Base-by-base conservation (phyloP, 2,113 vertebrate genomes). In the Vidua chalybeata region DNA sequence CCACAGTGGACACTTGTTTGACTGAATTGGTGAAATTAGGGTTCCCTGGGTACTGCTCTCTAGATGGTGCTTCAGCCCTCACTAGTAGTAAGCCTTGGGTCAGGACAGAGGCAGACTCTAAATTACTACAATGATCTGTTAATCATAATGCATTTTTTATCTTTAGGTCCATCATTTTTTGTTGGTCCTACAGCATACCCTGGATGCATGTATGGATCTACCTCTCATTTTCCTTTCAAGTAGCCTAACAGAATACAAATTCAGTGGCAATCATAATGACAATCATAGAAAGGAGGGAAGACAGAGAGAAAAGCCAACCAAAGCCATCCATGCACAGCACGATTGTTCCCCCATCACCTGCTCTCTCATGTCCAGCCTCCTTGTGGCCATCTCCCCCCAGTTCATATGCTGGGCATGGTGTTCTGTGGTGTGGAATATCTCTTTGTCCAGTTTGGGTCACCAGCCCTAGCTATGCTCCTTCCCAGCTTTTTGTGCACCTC, bases 121-220 rank as follows among this genome's bases (percentile, higher is more conserved):
- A 28, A 37, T 69, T 39, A 69, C 39, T 33, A 52, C 63, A 69
- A 39, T 45, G 39, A 26, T 7, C 61, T 63, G 18, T 58, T 73
- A 51, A 73, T 80, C 18, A 58, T 62, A n/a, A 51, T 58, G 48
- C 1, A 0, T 27, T 66, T 81, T 81, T 58, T 59, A 27, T 58
- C 59, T 74, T 58, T 28, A 71, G 74, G 1, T 69, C 0, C 0
- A 1, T 13, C 13, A 3, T 5, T 9, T 9, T 16, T 4, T 35
- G 0, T 0, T 49, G 2, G 0, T 28, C 1, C 0, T 41, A 9
- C 10, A 24, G 0, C 1, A 30, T 4, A 4, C 37, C 1, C 0
- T 10, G 4, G 2, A n/a, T 2, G 1, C 23, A 0, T 0, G 0
- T n/a, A 0, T 30, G 35, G 13, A 43, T 1, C 2, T n/a, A 0